Conservation (phyloP, 2,888 invertebrate genomes). For the Drosophila parthenogenetica region DNA sequence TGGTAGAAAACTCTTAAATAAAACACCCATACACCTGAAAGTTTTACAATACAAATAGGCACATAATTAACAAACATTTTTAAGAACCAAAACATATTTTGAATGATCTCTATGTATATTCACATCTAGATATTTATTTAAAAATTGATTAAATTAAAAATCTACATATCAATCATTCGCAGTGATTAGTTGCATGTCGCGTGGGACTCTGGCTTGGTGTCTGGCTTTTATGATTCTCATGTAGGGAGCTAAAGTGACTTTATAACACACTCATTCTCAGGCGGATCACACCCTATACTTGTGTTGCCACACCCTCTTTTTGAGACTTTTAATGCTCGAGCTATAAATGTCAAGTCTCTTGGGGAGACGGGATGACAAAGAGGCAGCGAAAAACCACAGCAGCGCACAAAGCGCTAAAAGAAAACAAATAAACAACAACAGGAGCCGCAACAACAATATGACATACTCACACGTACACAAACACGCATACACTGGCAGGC, state of each 20-base stretch:
- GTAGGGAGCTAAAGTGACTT: slow-evolving; percentile 49
- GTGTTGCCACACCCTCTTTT: slow-evolving; percentile 41
- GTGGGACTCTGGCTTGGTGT: slow-evolving; percentile 7
- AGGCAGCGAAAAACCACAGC: slow-evolving; percentile 64
- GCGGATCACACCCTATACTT: slow-evolving; percentile 12
- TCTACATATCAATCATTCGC: slow-evolving; percentile 27
- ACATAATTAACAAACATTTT: no score
- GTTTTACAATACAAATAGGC: no score
- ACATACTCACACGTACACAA: slow-evolving; percentile 32
- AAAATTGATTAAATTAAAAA: neutral
- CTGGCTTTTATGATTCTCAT: slow-evolving; percentile 38
- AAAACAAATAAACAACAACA: slow-evolving; percentile 52
- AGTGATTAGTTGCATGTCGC: slow-evolving; percentile 41
- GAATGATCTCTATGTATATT: no score
- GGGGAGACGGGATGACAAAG: slow-evolving; percentile 51
- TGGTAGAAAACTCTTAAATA: no score
- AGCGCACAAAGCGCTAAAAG: slow-evolving; percentile 57
- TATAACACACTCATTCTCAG: slow-evolving; percentile 47
- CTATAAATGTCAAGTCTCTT: slow-evolving; percentile 75
- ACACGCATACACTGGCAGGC: slow-evolving; percentile 13
- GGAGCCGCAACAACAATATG: slow-evolving; percentile 18
- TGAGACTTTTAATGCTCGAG: slow-evolving; percentile 68
- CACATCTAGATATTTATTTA: neutral
- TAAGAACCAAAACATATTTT: no score
- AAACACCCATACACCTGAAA: no score